phyloP scores from a whole-genome alignment of 2,797 vertebrate genomes.

The Sebastes ruberrimus region DNA sequence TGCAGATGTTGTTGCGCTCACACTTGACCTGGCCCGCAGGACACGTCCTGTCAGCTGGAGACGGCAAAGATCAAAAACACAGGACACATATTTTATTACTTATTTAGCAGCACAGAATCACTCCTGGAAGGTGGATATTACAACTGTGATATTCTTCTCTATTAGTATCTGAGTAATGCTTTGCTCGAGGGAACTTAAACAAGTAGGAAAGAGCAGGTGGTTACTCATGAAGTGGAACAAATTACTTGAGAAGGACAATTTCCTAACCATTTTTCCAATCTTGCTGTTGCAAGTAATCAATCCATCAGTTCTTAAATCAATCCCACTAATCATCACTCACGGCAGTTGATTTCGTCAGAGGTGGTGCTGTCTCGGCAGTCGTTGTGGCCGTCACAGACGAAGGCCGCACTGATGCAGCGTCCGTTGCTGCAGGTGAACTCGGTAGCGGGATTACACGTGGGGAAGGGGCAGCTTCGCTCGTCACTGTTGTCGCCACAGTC shows the following conservation, averaged over 20 bases:
- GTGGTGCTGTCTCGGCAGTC: constrained; percentile 91
- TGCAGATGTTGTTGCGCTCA: constrained; percentile 90
- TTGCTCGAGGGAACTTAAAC: not conserved
- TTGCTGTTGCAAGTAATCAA: not conserved
- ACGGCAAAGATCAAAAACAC: not conserved
- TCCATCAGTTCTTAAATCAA: not conserved
- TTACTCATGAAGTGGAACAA: not conserved
- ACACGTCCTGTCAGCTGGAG: constrained; percentile 88
- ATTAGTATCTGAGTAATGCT: not conserved
- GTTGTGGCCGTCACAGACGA: constrained; percentile 89
- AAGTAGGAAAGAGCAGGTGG: not conserved
- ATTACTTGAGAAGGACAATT: not conserved
- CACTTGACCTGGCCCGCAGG: constrained; percentile 87
- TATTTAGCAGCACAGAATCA: not conserved
- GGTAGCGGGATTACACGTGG: constrained; percentile 85
- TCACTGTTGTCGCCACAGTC: constrained; percentile 95
- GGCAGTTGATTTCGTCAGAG: constrained; percentile 93
- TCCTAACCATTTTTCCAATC: not conserved
- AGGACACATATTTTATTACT: not conserved
- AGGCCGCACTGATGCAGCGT: constrained; percentile 87
- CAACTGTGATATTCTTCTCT: not conserved
- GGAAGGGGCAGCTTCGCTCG: constrained; percentile 88
- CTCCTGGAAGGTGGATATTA: too few relatives aligned
- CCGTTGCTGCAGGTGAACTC: constrained; percentile 90
- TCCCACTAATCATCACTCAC: constrained; percentile 80